Evolutionary conservation across 2,888 invertebrate species (phyloP), one percentile per base, ranked within the genome.

Genomic region (Laspeyria flexula): DNA sequence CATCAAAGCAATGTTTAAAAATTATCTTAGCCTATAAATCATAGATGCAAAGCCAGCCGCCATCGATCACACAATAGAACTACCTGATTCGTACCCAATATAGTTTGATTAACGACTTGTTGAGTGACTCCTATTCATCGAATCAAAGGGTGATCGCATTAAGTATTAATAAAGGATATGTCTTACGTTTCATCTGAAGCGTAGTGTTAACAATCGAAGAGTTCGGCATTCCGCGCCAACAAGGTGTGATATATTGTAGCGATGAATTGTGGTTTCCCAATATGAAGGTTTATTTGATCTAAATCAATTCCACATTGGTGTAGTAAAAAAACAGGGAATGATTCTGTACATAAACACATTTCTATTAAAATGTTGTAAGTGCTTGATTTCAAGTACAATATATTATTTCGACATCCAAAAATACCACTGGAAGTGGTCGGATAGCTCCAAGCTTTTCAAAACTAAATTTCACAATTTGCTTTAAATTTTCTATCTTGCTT

Each of bases 81-180:
- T 91, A 92, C 91, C 91, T 89, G 87, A 89, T 90, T 85, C 80
- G 74, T 79, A 84, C 81, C 86, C 85, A 89, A 90, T 88, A 88
- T 81, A 73, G 68, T 79, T 88, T 91, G 91, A 92, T 92, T 92
- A 92, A 92, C 91, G 91, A 92, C 79, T 79, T 82, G 87, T 90
- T 91, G 91, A 91, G 91, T 89, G 90, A 90, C 85, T 88, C 75
- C 89, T 86, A 90, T 91, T 91, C 86, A 89, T 79, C 61, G 79
- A 74, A 79, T 88, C 90, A 91, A 90, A 90, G 88, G 85, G 87
- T 86, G 86, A 87, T 77, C 82, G 73, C 83, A 86, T 88, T 88
- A 87, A 86, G 82, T 88, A 88, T 90, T 88, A 90, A 91, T 89
- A 90, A 85, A 86, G 81, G 75, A 79, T 74, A 87, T 85, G 80